Percentiles rank a stretch among this genome's conserved stretches.
Conservation (phyloP, 1,140 invertebrate genomes). For the Orchesella cincta region DNA sequence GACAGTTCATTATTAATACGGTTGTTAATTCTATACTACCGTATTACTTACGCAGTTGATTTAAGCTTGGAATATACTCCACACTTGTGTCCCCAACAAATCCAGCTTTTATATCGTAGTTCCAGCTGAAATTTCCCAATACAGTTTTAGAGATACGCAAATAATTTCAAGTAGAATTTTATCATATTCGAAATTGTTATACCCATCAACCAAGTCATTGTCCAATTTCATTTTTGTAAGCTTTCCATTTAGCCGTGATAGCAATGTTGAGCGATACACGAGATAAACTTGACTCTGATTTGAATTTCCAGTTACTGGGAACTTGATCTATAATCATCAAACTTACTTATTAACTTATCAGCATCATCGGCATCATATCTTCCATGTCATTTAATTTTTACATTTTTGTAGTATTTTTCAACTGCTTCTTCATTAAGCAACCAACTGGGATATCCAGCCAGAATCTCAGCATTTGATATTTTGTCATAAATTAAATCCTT, state of each 20-base stretch:
- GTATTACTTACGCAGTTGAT: not conserved
- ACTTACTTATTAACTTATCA: too few relatives aligned
- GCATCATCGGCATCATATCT: too few relatives aligned
- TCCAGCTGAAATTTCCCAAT: not conserved
- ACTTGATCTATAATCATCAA: not conserved
- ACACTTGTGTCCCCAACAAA: conserved; percentile 2
- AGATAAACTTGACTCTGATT: not conserved
- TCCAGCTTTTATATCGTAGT: not conserved
- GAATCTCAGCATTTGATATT: not conserved
- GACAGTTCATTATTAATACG: not conserved
- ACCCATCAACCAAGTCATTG: not conserved
- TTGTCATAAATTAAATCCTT: not conserved
- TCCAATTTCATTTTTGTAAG: not conserved
- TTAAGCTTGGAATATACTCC: not conserved
- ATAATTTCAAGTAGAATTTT: not conserved
- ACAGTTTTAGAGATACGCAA: not conserved
- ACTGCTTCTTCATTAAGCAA: not conserved
- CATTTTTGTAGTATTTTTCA: not conserved
- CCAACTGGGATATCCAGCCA: not conserved
- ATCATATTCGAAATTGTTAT: not conserved
- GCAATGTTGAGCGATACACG: not conserved
- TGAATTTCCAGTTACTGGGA: not conserved
- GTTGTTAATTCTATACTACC: too few relatives aligned
- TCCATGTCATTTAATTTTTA: not conserved
- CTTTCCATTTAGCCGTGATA: not conserved